Evolutionary conservation across 2,113 vertebrate genomes (phyloP), one percentile per base, ranked within the genome.

Genomic region (Leucopternis melanops): DNA sequence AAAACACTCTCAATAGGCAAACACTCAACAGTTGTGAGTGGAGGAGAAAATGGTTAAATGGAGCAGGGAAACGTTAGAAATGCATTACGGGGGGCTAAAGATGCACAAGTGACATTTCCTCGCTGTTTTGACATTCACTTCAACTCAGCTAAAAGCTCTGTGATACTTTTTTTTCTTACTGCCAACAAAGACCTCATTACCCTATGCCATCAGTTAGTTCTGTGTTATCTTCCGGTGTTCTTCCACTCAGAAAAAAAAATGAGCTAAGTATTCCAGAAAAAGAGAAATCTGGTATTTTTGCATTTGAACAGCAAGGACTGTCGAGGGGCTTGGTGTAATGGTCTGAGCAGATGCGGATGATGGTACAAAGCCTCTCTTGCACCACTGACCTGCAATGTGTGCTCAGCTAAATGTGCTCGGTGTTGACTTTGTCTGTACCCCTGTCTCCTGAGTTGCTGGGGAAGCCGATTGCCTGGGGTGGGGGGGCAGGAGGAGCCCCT

Each of bases 371-470:
- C 20, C 54, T 61, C 31, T 58, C 55, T 44, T 45, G 71, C 63
- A 16, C 15, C 42, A 3, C 36, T 45, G 83, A 17, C 25, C 61
- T 13, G 26, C 1, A 1, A 1, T 27, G 69, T 22, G 13, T 9
- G 67, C 79, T 78, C 72, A 21, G 67, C 38, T 58, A 5, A 40
- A 42, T 0, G 1, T 23, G 22, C 50, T 74, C 2, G 0, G 3
- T 0, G 8, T 34, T 71, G 77, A 2, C 26, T 59, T 59, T 57
- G 45, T 34, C 66, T 4, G 0, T 29, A 5, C 3, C 16, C 17
- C 22, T 1, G 2, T 34, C n/a, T 12, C 62, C 86, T 29, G 42
- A 26, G 44, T 4, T 4, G 14, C 73, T 31, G n/a, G 47, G 45
- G n/a, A 34, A 59, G 62, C 20, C 0, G 5, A 31, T 17, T 34